Percentiles rank a stretch among this genome's conserved stretches.
Evolutionary conservation across 2,888 invertebrate genomes (phyloP).

Genomic region (Spodoptera littoralis): DNA sequence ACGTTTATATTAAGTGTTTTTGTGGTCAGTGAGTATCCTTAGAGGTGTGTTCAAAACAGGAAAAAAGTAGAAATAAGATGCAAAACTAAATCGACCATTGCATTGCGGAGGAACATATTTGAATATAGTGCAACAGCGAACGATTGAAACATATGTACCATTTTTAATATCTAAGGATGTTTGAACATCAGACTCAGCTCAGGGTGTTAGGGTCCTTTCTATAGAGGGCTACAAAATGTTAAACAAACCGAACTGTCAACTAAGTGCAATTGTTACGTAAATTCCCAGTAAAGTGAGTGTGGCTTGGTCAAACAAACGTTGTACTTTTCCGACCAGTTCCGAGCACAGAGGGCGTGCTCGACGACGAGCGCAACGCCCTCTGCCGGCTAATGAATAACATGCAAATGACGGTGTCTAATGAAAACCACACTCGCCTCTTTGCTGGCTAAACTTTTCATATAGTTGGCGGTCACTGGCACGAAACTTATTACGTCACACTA

Average conservation of each 20-base stretch:
- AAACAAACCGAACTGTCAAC: not conserved
- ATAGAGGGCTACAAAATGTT: not conserved
- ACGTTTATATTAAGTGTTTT: too few species aligned
- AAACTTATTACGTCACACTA: constrained; percentile 49
- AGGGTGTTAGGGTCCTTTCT: too few species aligned
- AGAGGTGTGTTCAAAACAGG: too few species aligned
- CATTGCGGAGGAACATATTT: too few species aligned
- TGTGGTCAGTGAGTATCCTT: too few species aligned
- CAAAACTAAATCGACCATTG: too few species aligned
- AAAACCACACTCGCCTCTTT: constrained; percentile 75
- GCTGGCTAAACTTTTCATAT: constrained; percentile 62
- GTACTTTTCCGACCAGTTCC: constrained; percentile 52
- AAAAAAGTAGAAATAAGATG: too few species aligned
- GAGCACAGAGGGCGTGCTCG: constrained; percentile 48
- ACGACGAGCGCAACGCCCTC: constrained; percentile 60
- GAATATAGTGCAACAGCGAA: too few species aligned
- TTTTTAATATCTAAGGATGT: too few species aligned
- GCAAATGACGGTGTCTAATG: constrained; percentile 82
- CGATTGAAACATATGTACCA: too few species aligned
- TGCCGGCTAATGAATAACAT: constrained; percentile 82
- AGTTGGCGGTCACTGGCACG: constrained; percentile 41
- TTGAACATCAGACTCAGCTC: too few species aligned
- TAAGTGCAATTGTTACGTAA: constrained; percentile 8
- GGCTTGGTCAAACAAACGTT: constrained; percentile 43
- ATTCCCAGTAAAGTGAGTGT: constrained; percentile 24